Percentiles rank a stretch among this genome's conserved stretches.
Evolutionary conservation across 2,888 invertebrate genomes (phyloP).

Genomic region (Bembecia ichneumoniformis): DNA sequence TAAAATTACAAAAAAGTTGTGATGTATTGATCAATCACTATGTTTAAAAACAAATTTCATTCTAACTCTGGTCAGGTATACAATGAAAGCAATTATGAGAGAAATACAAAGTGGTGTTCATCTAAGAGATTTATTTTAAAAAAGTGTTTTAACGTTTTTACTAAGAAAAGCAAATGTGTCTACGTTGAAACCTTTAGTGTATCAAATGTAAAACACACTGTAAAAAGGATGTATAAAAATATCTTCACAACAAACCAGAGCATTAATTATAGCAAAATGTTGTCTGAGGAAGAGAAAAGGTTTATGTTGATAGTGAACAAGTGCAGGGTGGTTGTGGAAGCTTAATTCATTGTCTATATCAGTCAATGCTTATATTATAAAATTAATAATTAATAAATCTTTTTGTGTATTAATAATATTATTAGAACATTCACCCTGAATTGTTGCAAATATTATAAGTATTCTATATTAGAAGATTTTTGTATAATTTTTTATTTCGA

Average conservation of each 20-base stretch:
- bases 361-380: too few species aligned
- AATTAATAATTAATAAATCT: too few species aligned
- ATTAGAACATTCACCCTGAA: too few species aligned
- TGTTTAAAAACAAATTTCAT: too few species aligned
- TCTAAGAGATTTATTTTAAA: constrained; percentile 33
- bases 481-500: too few species aligned
- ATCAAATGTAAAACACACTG: constrained; percentile 43
- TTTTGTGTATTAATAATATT: too few species aligned
- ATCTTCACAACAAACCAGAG: constrained; percentile 48
- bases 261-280: constrained; percentile 75
- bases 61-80: too few species aligned
- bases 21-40: too few species aligned
- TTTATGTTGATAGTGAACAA: constrained; percentile 39
- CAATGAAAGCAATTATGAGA: too few species aligned
- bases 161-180: constrained; percentile 34
- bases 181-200: constrained; percentile 48
- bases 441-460: too few species aligned
- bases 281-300: constrained; percentile 81
- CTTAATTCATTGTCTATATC: constrained; percentile 9
- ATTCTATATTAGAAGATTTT: too few species aligned
- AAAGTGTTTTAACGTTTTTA: constrained; percentile 26
- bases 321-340: constrained; percentile 40
- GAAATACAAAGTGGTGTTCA: constrained; percentile 31
- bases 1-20: too few species aligned
- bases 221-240: constrained; percentile 48